Evolutionary conservation across 2,888 invertebrate genomes (phyloP), one percentile per base, ranked within the genome.

Genomic region (Drosophila mimica): DNA sequence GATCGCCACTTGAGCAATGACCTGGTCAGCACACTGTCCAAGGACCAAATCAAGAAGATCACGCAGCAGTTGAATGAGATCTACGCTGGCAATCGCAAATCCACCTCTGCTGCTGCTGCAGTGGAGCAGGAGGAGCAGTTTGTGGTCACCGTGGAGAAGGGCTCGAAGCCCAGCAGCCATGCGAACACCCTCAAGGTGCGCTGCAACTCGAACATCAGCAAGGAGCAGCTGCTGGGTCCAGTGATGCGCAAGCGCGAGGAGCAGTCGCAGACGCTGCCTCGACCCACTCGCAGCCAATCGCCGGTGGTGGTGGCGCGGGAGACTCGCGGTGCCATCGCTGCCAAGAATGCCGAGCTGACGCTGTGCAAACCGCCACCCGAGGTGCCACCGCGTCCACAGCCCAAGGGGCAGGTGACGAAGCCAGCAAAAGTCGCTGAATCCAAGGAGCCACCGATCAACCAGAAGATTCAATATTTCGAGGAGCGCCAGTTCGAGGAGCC

Each of bases 41-140:
- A 96, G 93, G 97, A 97, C 76, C 97, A 97, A 93, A 96, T 97
- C 0, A 95, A 95, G 83, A 96, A 96, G 33, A 94, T 97, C 49
- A 97, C 97, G 92, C 95, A 95, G 81, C 97, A 97, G 91, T 92
- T 97, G 0, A 96, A 96, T 82, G 97, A 97, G 78, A 97, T 97
- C 72, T 97, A 97, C 82, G 96, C 96, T 59, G 82, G 76, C 13
- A 85, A 84, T 36, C 78, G 83, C 1, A 77, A 76, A 11, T 69
- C 85, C 94, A 83, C 83, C 71, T n/a, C 38, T n/a, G 38, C 34
- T 17, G 34, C 11, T n/a, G 43, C 2, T 11, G 43, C 7, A 15
- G 46, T 46, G 46, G 46, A 25, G 25, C 68, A 89, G 3, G 86
- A 91, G 63, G 93, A 94, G 76, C 94, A 95, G 72, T 96, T 94